phyloP scores from a whole-genome alignment of 2,888 invertebrate genomes.

The Dascillus cervinus region DNA sequence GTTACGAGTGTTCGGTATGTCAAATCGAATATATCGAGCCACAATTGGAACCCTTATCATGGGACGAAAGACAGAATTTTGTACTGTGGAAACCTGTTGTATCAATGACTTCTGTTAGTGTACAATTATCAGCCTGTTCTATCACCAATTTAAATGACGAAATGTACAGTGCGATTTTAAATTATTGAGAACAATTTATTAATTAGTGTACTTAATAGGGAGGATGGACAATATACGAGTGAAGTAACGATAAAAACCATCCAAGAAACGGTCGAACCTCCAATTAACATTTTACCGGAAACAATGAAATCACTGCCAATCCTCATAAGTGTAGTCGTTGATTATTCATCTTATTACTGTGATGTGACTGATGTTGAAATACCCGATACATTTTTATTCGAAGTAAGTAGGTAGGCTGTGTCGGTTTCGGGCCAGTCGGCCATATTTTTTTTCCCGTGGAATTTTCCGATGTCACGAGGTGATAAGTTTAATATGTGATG shows the following conservation, averaged over 20 bases:
- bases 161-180: too few relatives aligned
- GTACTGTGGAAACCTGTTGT: conserved; percentile 29
- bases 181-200: too few relatives aligned
- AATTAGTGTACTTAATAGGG: too few relatives aligned
- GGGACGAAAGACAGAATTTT: conserved; percentile 42
- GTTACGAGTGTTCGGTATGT: conserved; percentile 22
- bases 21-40: conserved; percentile 29
- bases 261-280: conserved; percentile 33
- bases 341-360: conserved; percentile 47
- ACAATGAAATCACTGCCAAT: conserved; percentile 39
- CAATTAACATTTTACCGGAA: conserved; percentile 25
- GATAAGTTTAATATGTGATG: too few relatives aligned
- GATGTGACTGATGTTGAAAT: conserved; percentile 42
- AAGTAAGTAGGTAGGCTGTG: conserved; percentile 37
- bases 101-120: too few relatives aligned
- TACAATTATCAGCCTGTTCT: too few relatives aligned
- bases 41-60: conserved; percentile 26
- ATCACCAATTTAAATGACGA: too few relatives aligned
- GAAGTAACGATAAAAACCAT: conserved; percentile 23
- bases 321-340: conserved; percentile 46
- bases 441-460: too few relatives aligned
- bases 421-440: too few relatives aligned
- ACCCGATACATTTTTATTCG: conserved; percentile 50
- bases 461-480: too few relatives aligned
- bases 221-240: too few relatives aligned